Conservation (phyloP, 64 coral and sea anemone species). For the Stylophora pistillata region DNA sequence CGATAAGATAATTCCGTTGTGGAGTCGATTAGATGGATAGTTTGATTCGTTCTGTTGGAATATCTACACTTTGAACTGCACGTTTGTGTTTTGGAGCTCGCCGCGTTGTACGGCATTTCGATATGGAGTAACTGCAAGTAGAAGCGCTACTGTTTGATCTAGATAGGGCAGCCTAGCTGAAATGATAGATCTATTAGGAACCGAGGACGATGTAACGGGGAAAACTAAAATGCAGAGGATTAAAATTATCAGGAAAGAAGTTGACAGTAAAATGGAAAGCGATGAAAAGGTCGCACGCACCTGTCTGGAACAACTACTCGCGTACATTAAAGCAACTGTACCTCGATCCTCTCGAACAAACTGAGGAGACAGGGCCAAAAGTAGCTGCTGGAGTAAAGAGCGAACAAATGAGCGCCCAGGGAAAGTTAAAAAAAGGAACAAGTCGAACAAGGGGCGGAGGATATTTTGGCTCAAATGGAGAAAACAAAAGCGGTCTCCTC, state of each 20-base stretch:
- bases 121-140: background rate
- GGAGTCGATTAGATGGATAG: background rate
- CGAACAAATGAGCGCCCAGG: background rate
- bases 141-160: background rate
- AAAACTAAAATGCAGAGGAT: slow-evolving; percentile 19
- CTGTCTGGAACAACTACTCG: slow-evolving; percentile 13
- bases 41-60: background rate
- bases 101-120: background rate
- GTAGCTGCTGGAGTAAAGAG: background rate
- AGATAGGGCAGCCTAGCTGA: background rate
- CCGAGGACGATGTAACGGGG: background rate
- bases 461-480: background rate
- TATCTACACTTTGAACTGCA: background rate
- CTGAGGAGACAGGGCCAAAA: background rate
- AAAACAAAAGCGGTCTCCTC: background rate
- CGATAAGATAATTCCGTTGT: background rate
- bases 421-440: background rate
- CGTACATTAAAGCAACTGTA: background rate
- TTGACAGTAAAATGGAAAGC: slow-evolving; percentile 6
- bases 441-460: background rate
- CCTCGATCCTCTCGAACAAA: background rate
- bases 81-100: background rate
- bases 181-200: slow-evolving; percentile 14
- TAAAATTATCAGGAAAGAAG: slow-evolving; percentile 3
- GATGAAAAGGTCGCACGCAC: background rate